Percentiles rank a stretch among this genome's conserved stretches.
phyloP scores from a whole-genome alignment of 2,888 invertebrate genomes.

The Chrysomela aeneicollis region DNA sequence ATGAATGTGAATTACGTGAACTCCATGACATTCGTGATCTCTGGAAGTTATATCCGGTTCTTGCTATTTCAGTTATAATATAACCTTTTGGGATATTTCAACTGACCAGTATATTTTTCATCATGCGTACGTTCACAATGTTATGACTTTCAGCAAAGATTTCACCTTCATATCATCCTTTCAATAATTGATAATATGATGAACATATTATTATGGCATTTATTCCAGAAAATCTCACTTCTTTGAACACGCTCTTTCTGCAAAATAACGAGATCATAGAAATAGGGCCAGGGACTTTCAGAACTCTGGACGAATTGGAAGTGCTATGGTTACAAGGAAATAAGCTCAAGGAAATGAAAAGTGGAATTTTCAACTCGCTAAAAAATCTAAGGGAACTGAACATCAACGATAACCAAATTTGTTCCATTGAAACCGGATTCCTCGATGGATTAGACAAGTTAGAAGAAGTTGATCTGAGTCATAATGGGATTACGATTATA shows the following conservation, averaged over 20 bases:
- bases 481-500: conserved; percentile 19
- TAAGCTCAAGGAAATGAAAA: conserved; percentile 20
- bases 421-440: not conserved
- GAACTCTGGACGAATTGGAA: conserved; percentile 23
- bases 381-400: conserved; percentile 28
- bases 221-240: conserved; percentile 28
- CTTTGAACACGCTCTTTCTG: conserved; percentile 22
- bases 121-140: too few species aligned
- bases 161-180: too few species aligned
- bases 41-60: too few species aligned
- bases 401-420: conserved; percentile 23
- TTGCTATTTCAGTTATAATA: too few species aligned
- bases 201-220: not conserved
- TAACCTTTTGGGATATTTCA: too few species aligned
- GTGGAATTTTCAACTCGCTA: conserved; percentile 22
- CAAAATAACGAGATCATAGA: conserved; percentile 24
- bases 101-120: too few species aligned
- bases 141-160: too few species aligned
- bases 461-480: conserved; percentile 24
- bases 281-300: not conserved
- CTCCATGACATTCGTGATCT: too few species aligned
- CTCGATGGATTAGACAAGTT: conserved; percentile 15
- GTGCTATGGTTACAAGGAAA: conserved; percentile 29
- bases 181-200: too few species aligned
- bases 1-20: too few species aligned